These are phyloP conservation scores for Drosophila orosa DNA, from an alignment of 1,140 invertebrate genomes.

Conservation along the genomic window DNA sequence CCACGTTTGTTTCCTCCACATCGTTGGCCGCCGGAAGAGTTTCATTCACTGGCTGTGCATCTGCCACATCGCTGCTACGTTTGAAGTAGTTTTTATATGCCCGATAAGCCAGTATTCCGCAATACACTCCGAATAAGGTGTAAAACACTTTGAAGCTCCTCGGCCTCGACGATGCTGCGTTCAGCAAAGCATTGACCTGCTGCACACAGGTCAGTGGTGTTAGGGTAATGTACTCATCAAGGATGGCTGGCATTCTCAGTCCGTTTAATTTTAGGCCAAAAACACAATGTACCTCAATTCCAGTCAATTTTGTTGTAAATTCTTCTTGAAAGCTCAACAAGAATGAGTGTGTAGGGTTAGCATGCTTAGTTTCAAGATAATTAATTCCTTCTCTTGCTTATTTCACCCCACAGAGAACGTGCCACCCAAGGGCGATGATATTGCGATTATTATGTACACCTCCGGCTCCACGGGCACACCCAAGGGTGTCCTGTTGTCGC, in stretches of 20 bases:
- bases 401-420: constrained; percentile 84
- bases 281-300: background rate
- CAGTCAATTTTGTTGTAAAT: constrained; percentile 29
- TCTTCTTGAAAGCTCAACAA: background rate
- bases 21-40: background rate
- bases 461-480: constrained; percentile 96
- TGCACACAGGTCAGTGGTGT: constrained; percentile 40
- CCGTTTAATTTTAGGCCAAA: constrained; percentile 5
- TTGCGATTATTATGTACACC: constrained; percentile 98
- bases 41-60: background rate
- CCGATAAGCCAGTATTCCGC: constrained; percentile 25
- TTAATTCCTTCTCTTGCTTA: background rate
- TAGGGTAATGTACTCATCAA: constrained; percentile 39
- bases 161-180: background rate
- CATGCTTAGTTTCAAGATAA: background rate
- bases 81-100: constrained; percentile 7
- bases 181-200: constrained; percentile 22
- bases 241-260: constrained; percentile 10
- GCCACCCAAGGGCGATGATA: constrained; percentile 89
- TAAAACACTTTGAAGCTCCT: constrained; percentile 15
- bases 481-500: constrained; percentile 94
- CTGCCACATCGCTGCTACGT: background rate
- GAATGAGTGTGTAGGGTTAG: background rate
- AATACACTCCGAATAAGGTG: constrained; percentile 32
- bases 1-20: background rate